Base-by-base conservation (phyloP, 1,140 invertebrate genomes). In the Himalopsyche phryganea region DNA sequence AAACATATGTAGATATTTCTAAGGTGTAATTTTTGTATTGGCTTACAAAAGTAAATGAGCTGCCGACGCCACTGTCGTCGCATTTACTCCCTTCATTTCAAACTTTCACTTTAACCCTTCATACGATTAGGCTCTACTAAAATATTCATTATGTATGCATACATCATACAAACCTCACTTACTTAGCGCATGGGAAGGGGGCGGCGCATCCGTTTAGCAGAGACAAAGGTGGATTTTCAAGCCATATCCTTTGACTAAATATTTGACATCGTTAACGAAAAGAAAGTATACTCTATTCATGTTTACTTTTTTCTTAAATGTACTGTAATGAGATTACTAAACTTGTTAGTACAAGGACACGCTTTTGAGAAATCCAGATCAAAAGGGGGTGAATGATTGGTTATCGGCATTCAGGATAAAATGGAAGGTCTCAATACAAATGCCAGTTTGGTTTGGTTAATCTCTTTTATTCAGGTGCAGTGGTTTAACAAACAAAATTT, bases 141-240 rank as follows among this genome's bases (percentile, higher is more conserved):
- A 56, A 56, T 56, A 56, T 56, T 56, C 53, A 56, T 56, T 48
- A 56, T 45, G 52, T 54, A 48, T 56, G 44, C 44, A 42, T 38
- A 56, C 52, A 46, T 46, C 52, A 54, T 56, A 28, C 23, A 28
- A 28, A 28, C 23, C 45, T 56, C 45, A 40, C 53, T 56, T 40
- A 46, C 45, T 40, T 56, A 44, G 19, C 6, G 40, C 40, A 2
- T 11, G 38, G 17, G 23, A 45, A 18, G 7, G 35, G 15, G 23
- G 9, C 23, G 23, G 23, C 23, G 35, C 14, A 20, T 42, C 11
- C 20, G 42, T 45, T 44, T 48, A 40, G 20, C 10, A 47, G 46
- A 50, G 36, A 57, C 47, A 57, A 57, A 58, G 35, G 46, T 58
- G 32, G 14, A 41, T 11, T 58, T 28, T 28, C 23, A 18, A 36